Percentiles rank a stretch among this genome's conserved stretches.
Evolutionary conservation across 1,140 invertebrate genomes (phyloP).

Genomic region (Drosophila fuyamai): DNA sequence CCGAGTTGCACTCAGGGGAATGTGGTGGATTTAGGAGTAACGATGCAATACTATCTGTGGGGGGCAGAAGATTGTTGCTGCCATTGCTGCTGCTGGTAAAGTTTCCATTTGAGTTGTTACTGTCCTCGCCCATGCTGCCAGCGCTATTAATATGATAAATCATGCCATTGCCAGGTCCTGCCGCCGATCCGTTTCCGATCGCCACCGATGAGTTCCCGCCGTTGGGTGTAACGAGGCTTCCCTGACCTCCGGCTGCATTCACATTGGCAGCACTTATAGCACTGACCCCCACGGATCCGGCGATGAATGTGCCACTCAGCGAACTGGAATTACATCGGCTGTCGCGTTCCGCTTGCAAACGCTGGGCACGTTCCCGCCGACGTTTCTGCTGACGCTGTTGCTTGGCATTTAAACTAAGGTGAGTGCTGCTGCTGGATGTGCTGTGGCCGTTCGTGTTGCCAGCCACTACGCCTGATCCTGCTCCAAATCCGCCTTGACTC

Average conservation of each 20-base stretch:
- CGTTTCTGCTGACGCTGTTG: conserved; percentile 93
- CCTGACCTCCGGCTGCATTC: conserved; percentile 53
- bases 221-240: conserved; percentile 5
- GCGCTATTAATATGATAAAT: conserved; percentile 78
- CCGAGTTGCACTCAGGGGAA: conserved; percentile 80
- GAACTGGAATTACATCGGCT: conserved; percentile 65
- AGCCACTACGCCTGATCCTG: conserved; percentile 9
- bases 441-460: conserved; percentile 54
- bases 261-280: conserved; percentile 84
- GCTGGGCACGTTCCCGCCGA: conserved; percentile 93
- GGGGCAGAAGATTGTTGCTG: conserved; percentile 77
- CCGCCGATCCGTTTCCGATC: conserved; percentile 81
- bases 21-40: conserved; percentile 79
- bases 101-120: conserved; percentile 82
- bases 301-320: conserved; percentile 48
- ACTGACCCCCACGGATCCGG: conserved; percentile 38
- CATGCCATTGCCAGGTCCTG: conserved; percentile 58
- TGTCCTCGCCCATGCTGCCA: conserved; percentile 82
- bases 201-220: conserved; percentile 84
- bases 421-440: conserved; percentile 47
- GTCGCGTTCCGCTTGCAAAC: conserved; percentile 91
- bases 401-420: conserved; percentile 85
- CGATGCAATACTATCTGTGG: conserved; percentile 81
- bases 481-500: conserved; percentile 28
- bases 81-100: conserved; percentile 81